phyloP scores from a whole-genome alignment of 1,140 invertebrate species.

The Bombus terrestris region DNA sequence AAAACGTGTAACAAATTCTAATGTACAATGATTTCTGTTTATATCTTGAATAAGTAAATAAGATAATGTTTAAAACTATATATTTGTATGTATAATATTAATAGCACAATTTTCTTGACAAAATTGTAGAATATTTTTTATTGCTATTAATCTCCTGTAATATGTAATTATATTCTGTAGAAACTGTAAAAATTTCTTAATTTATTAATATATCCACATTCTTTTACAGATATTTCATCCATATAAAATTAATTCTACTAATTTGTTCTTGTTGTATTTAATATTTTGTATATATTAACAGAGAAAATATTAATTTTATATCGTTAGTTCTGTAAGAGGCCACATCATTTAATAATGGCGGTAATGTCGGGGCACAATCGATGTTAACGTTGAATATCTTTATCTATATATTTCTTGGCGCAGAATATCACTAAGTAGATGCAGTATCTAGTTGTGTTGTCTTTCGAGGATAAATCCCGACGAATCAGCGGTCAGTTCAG shows the following conservation, averaged over 20 bases:
- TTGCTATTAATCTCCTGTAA: too few relatives aligned
- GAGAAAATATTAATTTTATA: neutral
- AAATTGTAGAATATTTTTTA: too few relatives aligned
- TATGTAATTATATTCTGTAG: too few relatives aligned
- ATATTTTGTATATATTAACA: too few relatives aligned
- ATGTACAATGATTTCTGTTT: neutral
- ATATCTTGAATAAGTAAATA: neutral
- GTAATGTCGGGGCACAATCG: neutral
- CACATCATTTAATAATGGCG: neutral
- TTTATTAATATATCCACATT: neutral
- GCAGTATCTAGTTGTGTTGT: neutral
- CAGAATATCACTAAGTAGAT: neutral
- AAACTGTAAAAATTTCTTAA: neutral
- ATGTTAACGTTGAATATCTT: neutral
- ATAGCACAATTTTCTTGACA: too few relatives aligned
- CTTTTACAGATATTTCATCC: neutral
- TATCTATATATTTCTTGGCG: neutral
- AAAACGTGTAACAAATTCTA: neutral
- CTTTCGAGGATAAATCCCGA: neutral
- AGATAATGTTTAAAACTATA: neutral
- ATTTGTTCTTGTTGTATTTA: too few relatives aligned
- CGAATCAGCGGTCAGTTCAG: slow-evolving; percentile 32
- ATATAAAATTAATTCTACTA: too few relatives aligned
- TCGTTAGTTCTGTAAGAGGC: neutral
- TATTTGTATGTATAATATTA: neutral